phyloP scores from a whole-genome alignment of 2,797 vertebrate species.

The Trachurus trachurus region DNA sequence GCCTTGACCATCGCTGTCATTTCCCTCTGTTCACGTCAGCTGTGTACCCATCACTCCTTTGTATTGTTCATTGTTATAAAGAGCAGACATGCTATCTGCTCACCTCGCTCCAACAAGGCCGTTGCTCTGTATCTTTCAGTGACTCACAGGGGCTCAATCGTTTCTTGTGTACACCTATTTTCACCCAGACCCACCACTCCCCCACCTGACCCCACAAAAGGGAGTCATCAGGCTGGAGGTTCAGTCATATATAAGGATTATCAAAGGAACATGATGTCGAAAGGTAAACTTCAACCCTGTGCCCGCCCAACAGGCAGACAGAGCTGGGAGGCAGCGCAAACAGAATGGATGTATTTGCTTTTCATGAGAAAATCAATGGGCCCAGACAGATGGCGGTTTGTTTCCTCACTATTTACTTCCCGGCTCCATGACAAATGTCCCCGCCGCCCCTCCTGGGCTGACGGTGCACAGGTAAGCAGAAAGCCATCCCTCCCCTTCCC shows the following conservation, averaged over 20 bases:
- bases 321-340: constrained; percentile 71
- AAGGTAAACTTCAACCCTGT: constrained; percentile 72
- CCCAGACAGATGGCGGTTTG: constrained; percentile 81
- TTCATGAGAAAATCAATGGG: constrained; percentile 84
- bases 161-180: constrained; percentile 55
- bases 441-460: constrained; percentile 56
- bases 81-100: constrained; percentile 44
- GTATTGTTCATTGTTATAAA: constrained; percentile 49
- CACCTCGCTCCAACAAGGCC: constrained; percentile 17
- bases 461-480: constrained; percentile 75
- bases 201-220: constrained; percentile 32
- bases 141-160: constrained; percentile 51
- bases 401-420: constrained; percentile 80
- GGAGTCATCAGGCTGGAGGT: constrained; percentile 50
- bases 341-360: constrained; percentile 82
- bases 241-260: constrained; percentile 66
- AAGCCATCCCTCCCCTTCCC: constrained; percentile 50
- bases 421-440: constrained; percentile 79
- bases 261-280: constrained; percentile 76
- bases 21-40: constrained; percentile 30
- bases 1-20: constrained; percentile 51
- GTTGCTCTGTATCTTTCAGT: constrained; percentile 8
- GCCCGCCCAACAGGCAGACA: constrained; percentile 63
- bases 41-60: not conserved
- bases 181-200: constrained; percentile 22